Conservation (phyloP, 1,140 invertebrate genomes). For the Drosophila auraria region DNA sequence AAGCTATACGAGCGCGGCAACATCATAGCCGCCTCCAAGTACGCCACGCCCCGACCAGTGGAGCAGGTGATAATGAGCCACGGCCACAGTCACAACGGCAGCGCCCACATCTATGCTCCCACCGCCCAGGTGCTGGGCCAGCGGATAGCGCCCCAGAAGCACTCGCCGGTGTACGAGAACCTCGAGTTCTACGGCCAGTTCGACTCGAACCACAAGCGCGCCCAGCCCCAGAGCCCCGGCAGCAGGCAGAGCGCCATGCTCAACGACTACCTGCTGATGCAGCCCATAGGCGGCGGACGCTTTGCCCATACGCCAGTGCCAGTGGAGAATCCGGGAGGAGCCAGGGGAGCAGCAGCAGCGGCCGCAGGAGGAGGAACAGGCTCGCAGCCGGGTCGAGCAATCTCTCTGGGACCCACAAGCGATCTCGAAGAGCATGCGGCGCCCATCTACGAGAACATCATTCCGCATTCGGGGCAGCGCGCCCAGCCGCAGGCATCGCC, state of each 20-base stretch:
- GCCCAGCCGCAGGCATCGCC: conserved; percentile 84
- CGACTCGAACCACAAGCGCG: conserved; percentile 81
- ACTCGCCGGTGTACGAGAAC: conserved; percentile 91
- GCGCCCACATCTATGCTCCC: conserved; percentile 68
- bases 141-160: conserved; percentile 81
- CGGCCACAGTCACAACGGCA: conserved; percentile 28
- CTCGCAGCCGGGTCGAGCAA: not conserved
- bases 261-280: conserved; percentile 61
- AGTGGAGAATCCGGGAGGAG: conserved; percentile 26
- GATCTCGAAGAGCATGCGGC: conserved; percentile 58
- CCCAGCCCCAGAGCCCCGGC: conserved; percentile 85
- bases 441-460: conserved; percentile 91
- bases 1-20: conserved; percentile 88
- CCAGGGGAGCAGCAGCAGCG: conserved; percentile 8
- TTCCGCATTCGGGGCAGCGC: conserved; percentile 86
- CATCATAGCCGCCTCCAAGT: conserved; percentile 90
- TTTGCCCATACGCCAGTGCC: conserved; percentile 83
- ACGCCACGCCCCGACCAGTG: conserved; percentile 89
- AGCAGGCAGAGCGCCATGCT: conserved; percentile 73
- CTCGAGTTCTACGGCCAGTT: conserved; percentile 90
- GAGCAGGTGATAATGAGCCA: conserved; percentile 84
- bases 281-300: conserved; percentile 65
- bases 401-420: not conserved
- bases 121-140: conserved; percentile 69
- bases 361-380: conserved; percentile 7